These are phyloP conservation scores for Caenorhabditis sp. DNA, from an alignment of 2,888 invertebrate species.

Conservation along the genomic window DNA sequence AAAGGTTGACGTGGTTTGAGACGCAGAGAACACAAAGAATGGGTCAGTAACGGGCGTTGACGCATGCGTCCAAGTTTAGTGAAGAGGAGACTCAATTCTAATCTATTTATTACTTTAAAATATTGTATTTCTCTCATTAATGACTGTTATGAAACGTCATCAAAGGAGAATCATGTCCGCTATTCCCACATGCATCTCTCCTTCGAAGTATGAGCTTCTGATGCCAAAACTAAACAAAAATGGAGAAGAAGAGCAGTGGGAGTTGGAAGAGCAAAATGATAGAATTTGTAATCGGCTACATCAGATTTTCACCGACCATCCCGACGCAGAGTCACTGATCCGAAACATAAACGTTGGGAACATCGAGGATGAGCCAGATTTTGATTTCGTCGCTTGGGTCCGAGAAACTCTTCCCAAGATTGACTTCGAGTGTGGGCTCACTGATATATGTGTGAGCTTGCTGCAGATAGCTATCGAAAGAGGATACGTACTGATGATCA, in stretches of 20 bases:
- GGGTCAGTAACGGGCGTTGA: slow-evolving; percentile 36
- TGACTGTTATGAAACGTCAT: slow-evolving; percentile 35
- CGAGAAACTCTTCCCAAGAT: slow-evolving; percentile 58
- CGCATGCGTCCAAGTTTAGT: not conserved
- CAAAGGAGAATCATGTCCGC: slow-evolving; percentile 54
- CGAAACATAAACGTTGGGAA: slow-evolving; percentile 38
- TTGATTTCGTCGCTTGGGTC: slow-evolving; percentile 65
- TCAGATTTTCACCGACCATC: slow-evolving; percentile 30
- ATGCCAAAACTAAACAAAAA: slow-evolving; percentile 42
- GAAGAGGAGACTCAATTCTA: not conserved
- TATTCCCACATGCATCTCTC: slow-evolving; percentile 61
- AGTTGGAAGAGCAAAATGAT: slow-evolving; percentile 36
- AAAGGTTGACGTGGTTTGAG: slow-evolving; percentile 48
- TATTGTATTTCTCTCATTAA: too few relatives aligned
- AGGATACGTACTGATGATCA: too few relatives aligned
- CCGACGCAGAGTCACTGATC: slow-evolving; percentile 40
- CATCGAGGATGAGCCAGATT: slow-evolving; percentile 20
- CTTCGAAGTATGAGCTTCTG: slow-evolving; percentile 55
- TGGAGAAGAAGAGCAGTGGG: slow-evolving; percentile 46
- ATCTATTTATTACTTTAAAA: too few relatives aligned
- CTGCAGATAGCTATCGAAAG: slow-evolving; percentile 59
- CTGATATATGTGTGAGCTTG: slow-evolving; percentile 63
- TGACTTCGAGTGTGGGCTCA: slow-evolving; percentile 72
- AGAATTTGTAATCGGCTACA: slow-evolving; percentile 9
- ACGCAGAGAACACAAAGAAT: slow-evolving; percentile 39